A percentile compares a stretch with the other conserved stretches of the same genome.
phyloP scores from a whole-genome alignment of 2,888 invertebrate genomes.

The Digitonthophagus gazella region DNA sequence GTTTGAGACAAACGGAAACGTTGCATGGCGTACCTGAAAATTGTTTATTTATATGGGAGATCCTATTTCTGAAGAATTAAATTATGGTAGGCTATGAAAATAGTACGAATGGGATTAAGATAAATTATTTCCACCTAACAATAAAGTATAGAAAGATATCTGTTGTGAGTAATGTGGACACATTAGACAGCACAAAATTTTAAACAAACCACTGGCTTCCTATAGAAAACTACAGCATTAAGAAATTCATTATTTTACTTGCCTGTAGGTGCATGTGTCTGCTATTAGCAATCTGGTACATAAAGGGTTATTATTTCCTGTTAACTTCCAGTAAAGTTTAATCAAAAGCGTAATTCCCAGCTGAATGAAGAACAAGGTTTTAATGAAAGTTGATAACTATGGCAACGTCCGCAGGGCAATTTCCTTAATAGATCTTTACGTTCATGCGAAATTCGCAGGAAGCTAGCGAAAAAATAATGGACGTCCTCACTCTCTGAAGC shows the following conservation, averaged over 20 bases:
- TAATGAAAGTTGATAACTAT: slow-evolving; percentile 8
- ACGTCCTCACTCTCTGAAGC: background rate
- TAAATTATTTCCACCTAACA: too few relatives aligned
- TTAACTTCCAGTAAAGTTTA: background rate
- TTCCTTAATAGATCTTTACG: slow-evolving; percentile 16
- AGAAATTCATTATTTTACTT: background rate
- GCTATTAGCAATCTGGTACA: background rate
- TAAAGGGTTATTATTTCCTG: slow-evolving; percentile 1
- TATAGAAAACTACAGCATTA: too few relatives aligned
- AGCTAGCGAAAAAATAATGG: background rate
- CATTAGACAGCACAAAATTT: too few relatives aligned
- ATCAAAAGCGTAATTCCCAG: background rate
- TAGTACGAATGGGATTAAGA: too few relatives aligned
- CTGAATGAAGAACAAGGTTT: background rate
- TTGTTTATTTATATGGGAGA: too few relatives aligned
- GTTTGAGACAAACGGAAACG: too few relatives aligned
- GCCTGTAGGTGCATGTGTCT: background rate
- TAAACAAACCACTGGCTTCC: too few relatives aligned
- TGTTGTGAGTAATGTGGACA: too few relatives aligned
- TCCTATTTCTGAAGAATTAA: too few relatives aligned
- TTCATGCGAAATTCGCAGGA: background rate
- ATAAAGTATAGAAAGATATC: too few relatives aligned
- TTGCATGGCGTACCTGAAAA: too few relatives aligned
- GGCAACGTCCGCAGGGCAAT: slow-evolving; percentile 1
- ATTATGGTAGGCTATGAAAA: too few relatives aligned